Base-by-base conservation (phyloP, 2,888 invertebrate species). In the Caenorhabditis uteleia region DNA sequence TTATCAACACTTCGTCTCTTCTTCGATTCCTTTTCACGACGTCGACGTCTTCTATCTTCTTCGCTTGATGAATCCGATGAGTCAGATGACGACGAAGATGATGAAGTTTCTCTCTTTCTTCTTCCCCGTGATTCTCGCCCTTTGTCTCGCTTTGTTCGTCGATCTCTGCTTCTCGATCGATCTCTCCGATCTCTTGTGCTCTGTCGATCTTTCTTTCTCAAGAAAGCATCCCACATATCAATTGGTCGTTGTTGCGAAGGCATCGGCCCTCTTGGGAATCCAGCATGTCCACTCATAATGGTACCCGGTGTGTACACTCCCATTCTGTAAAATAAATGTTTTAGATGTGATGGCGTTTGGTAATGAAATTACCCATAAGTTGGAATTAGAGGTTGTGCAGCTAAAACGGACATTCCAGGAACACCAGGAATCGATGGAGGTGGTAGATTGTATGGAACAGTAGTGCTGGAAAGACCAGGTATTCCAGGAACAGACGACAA, bases 181-280 rank as follows among this genome's bases (percentile, higher is more conserved):
- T 56, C 56, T 25, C 47, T 47, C 16, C 42, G 7, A 5, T 47
- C 46, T 16, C 45, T 27, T 5, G 29, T 33, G 2, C 31, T 18
- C 10, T 16, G 14, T 8, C 38, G 27, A 31, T 51, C 50, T 40
- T 67, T 67, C n/a, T 55, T 55, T 7, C 50, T 53, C 25, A 70
- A 43, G 34, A 60, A 64, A 1, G 54, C 49, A 33, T 58, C 56
- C 70, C 70, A 70, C 18, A 45, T 47, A 23, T 64, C 60, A 5
- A 48, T 34, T 23, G 46, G 16, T 6, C 34, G 43, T 4, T 56
- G 39, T 8, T 18, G 27, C 8, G 57, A 31, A 2, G 53, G 40
- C 1, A 53, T 47, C 2, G 51, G 51, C 3, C 8, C 10, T 29
- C 14, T 7, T 38, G 51, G 53, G 20, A 57, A 64, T 8, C 57